These are phyloP conservation scores for Pelvicachromis taeniatus DNA, from an alignment of 2,113 vertebrate genomes.

Conservation along the genomic window DNA sequence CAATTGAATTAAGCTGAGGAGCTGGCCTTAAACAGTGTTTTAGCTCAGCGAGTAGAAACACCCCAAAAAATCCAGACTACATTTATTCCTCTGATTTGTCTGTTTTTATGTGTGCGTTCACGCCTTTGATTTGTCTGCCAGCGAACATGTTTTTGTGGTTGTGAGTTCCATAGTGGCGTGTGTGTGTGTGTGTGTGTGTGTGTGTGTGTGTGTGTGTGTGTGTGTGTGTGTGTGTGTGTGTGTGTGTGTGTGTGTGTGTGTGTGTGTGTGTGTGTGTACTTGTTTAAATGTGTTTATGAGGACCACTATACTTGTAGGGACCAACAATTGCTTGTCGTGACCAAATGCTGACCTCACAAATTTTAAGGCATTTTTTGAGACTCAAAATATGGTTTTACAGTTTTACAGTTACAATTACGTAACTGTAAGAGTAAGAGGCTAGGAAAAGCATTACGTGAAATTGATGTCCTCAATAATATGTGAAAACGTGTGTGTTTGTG, in stretches of 20 bases:
- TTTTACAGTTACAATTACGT: neutral
- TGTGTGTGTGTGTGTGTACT: neutral
- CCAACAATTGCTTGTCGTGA: neutral
- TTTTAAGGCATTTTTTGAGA: neutral
- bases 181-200: too few species aligned
- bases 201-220: too few species aligned
- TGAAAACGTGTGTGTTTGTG: neutral
- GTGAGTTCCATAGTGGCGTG: neutral
- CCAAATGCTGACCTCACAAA: neutral
- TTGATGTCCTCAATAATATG: neutral
- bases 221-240: too few species aligned
- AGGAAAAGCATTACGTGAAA: neutral
- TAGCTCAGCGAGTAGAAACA: neutral
- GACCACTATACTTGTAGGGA: neutral
- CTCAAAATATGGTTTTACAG: neutral
- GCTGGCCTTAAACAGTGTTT: neutral
- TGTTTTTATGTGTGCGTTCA: neutral
- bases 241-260: neutral
- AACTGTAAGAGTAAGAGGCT: neutral
- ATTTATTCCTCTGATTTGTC: neutral
- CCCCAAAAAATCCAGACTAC: neutral
- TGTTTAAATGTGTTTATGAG: neutral
- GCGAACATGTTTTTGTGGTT: neutral
- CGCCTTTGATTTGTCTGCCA: neutral
- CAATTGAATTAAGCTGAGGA: conserved; percentile 48